A percentile compares a stretch with the other conserved stretches of the same genome.
phyloP scores from a whole-genome alignment of 1,140 invertebrate species.

The Cataglyphis hispanica region DNA sequence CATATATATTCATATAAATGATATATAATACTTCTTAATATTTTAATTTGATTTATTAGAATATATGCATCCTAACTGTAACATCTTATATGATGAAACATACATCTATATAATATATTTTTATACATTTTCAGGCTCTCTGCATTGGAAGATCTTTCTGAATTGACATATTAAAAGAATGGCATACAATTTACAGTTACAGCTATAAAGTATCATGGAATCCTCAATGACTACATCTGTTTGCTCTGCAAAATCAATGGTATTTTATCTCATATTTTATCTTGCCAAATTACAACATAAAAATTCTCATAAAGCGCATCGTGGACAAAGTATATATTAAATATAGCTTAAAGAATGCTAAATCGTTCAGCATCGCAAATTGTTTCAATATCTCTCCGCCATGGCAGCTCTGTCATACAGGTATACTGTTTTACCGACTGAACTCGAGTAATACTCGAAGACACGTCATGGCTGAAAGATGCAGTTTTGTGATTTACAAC shows the following conservation, averaged over 20 bases:
- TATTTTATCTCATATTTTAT: not conserved
- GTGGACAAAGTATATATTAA: not conserved
- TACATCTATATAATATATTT: not conserved
- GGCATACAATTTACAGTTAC: not conserved
- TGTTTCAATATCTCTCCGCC: constrained; percentile 38
- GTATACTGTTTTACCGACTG: constrained; percentile 68
- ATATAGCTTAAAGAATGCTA: not conserved
- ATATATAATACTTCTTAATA: not conserved
- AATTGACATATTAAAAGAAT: not conserved
- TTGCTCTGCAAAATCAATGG: constrained; percentile 5
- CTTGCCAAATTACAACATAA: not conserved
- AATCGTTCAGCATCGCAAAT: not conserved
- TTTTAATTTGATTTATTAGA: constrained; percentile 18
- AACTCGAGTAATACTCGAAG: constrained; percentile 50
- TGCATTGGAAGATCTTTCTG: not conserved
- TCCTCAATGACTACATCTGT: not conserved
- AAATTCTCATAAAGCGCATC: not conserved
- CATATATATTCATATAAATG: not conserved
- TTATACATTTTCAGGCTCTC: not conserved
- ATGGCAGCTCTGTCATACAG: constrained; percentile 62
- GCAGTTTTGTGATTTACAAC: constrained; percentile 60
- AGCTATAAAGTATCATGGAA: not conserved
- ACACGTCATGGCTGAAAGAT: constrained; percentile 74
- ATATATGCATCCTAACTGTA: not conserved
- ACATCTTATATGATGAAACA: not conserved